Evolutionary conservation across 2,113 vertebrate species (phyloP).

Genomic region (Varanus komodoensis): DNA sequence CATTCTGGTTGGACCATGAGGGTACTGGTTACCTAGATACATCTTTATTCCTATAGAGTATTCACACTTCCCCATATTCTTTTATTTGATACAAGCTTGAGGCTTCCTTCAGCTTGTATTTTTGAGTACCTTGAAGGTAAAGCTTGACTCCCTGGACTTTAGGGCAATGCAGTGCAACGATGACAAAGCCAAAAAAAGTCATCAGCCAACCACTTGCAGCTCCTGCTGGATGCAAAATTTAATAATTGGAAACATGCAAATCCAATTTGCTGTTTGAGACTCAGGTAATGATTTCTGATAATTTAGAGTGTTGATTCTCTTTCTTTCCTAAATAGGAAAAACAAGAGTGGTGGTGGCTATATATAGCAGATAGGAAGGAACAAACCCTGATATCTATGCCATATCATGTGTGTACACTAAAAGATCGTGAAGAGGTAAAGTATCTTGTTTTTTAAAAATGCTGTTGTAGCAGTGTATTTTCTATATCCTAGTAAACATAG

Average conservation of each 20-base stretch:
- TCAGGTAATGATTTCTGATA: background rate
- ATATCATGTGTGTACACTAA: constrained; percentile 96
- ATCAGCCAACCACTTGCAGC: background rate
- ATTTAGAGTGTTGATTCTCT: background rate
- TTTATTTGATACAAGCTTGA: background rate
- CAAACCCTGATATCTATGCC: constrained; percentile 98
- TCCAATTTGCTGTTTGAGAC: background rate
- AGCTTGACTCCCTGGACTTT: background rate
- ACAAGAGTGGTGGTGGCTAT: constrained; percentile 99
- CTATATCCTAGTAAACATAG: background rate
- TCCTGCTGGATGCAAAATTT: background rate
- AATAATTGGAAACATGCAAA: background rate
- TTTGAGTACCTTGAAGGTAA: background rate
- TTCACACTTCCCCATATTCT: background rate
- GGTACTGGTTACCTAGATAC: background rate
- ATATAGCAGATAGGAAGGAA: constrained; percentile 95
- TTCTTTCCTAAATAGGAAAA: constrained; percentile 83
- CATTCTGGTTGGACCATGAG: background rate
- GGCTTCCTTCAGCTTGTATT: background rate
- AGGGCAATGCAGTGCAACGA: background rate
- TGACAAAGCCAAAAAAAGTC: background rate
- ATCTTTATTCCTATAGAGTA: background rate
- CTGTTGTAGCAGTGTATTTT: background rate
- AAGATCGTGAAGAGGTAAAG: constrained; percentile 94
- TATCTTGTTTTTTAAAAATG: constrained; percentile 5